phyloP scores from a whole-genome alignment of 2,888 invertebrate genomes.

The Lamellibrachia satsuma region DNA sequence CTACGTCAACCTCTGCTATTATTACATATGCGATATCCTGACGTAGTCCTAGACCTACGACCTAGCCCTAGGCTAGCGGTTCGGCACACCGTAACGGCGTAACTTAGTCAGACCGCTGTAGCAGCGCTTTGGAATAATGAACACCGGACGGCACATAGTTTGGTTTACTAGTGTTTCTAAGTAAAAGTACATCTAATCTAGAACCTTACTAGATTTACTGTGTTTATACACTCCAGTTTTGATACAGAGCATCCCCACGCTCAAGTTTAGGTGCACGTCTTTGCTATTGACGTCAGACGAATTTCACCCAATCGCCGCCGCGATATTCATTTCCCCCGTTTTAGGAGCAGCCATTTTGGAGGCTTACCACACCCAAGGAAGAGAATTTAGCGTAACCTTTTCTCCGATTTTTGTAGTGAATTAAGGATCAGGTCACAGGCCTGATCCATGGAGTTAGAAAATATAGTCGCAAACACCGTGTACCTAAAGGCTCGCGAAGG shows the following conservation, averaged over 20 bases:
- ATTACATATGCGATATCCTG: background rate
- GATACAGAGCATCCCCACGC: background rate
- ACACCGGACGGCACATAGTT: background rate
- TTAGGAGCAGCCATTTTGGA: constrained; percentile 17
- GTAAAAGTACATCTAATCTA: background rate
- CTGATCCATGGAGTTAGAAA: constrained; percentile 63
- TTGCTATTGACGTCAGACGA: background rate
- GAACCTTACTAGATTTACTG: background rate
- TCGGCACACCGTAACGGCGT: background rate
- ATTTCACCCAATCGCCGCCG: background rate
- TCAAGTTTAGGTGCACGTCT: background rate
- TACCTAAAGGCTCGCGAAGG: constrained; percentile 66
- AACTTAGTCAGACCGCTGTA: background rate
- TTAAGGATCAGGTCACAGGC: constrained; percentile 27
- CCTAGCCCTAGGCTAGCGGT: background rate
- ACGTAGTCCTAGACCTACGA: background rate
- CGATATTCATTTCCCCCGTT: constrained; percentile 6
- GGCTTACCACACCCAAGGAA: constrained; percentile 17
- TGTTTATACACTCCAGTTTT: background rate
- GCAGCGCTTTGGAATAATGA: background rate
- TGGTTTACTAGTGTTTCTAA: background rate
- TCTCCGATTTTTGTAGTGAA: constrained; percentile 14
- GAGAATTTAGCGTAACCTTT: background rate
- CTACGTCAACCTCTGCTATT: background rate
- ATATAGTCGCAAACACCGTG: constrained; percentile 66